Percentiles rank a stretch among this genome's conserved stretches.
phyloP scores from a whole-genome alignment of 2,888 invertebrate species.

The Tolmerus cingulatus region DNA sequence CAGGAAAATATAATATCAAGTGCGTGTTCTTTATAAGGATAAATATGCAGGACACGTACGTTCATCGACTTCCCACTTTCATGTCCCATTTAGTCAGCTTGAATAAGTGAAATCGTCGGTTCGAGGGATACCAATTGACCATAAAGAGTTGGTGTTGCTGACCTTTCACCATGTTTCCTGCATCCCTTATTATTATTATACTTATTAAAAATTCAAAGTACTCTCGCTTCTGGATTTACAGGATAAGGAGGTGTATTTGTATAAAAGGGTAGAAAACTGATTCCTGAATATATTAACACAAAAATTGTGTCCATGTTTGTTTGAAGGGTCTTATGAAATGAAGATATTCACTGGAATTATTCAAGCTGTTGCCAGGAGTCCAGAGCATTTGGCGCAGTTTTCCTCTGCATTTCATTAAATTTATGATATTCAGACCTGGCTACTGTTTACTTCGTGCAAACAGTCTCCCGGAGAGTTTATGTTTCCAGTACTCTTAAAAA shows the following conservation, averaged over 20 bases:
- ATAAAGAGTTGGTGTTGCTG: neutral
- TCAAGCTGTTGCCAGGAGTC: neutral
- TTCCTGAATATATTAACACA: neutral
- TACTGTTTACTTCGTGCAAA: neutral
- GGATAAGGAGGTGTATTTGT: neutral
- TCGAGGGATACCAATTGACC: neutral
- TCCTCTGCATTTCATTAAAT: neutral
- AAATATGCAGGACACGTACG: neutral
- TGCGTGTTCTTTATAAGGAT: neutral
- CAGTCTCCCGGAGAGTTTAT: neutral
- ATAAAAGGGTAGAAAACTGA: neutral
- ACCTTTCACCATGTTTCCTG: neutral
- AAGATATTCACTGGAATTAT: neutral
- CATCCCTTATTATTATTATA: neutral
- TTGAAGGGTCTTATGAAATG: neutral
- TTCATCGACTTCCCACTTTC: neutral
- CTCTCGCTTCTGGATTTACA: neutral
- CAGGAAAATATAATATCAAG: neutral
- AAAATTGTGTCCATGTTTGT: neutral
- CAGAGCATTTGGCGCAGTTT: neutral
- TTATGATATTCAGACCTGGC: neutral
- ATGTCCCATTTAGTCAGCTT: neutral
- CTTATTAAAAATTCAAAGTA: neutral
- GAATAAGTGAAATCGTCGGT: neutral
- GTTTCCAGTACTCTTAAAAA: neutral